Percentiles rank a stretch among this genome's conserved stretches.
These are phyloP conservation scores for Molothrus ater DNA, from an alignment of 2,797 vertebrate genomes.

Conservation along the genomic window DNA sequence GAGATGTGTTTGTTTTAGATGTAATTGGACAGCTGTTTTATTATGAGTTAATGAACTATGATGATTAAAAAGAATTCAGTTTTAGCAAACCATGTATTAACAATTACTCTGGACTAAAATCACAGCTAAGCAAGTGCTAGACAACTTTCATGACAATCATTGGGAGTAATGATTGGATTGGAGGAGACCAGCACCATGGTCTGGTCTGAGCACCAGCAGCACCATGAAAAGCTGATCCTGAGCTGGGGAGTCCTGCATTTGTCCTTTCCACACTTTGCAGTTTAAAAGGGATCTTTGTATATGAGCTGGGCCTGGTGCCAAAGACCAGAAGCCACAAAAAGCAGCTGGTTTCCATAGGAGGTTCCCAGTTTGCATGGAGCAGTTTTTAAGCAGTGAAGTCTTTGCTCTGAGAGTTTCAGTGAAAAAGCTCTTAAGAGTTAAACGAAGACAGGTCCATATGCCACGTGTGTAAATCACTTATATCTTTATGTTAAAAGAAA, in stretches of 20 bases:
- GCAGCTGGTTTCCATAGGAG: background rate
- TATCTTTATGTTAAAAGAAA: background rate
- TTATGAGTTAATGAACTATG: constrained; percentile 49
- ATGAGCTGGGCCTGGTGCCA: background rate
- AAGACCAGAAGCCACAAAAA: background rate
- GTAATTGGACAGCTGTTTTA: constrained; percentile 58
- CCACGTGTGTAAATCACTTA: background rate
- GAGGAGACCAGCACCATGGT: background rate
- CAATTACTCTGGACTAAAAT: constrained; percentile 5
- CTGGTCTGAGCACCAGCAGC: background rate
- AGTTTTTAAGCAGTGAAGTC: background rate
- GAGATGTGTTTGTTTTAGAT: background rate
- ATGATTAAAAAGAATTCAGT: constrained; percentile 5
- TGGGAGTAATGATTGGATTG: background rate
- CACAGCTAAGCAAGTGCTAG: background rate
- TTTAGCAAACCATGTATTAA: constrained; percentile 2
- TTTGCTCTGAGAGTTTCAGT: background rate
- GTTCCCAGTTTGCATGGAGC: background rate
- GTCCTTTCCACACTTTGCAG: background rate
- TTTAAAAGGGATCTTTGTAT: background rate
- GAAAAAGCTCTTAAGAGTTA: background rate
- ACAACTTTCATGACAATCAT: background rate
- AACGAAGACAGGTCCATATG: background rate
- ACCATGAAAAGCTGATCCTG: background rate
- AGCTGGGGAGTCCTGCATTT: background rate